Base-by-base conservation (phyloP, 2,888 invertebrate species). In the Pandemis cinnamomeana region DNA sequence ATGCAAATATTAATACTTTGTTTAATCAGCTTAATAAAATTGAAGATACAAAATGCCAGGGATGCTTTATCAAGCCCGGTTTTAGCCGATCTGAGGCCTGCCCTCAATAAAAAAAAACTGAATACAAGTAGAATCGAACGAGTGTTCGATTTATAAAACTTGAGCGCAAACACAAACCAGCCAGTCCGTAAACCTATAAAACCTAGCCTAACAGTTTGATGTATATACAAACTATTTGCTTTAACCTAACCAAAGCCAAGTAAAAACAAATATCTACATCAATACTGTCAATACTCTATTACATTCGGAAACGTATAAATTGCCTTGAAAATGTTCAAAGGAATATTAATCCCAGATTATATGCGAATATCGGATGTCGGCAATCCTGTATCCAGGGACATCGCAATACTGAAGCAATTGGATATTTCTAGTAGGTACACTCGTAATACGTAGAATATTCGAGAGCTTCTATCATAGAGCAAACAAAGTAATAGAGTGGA, bases 341-440 rank as follows among this genome's bases (percentile, higher is more conserved):
- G 69, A 60, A 73, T 73, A 73, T 70, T 69, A 73, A 73, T 73
- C 73, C 58, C 69, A 66, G 69, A 70, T 73, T 58, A 69, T 63
- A 72, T 72, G 63, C 63, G 58, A 48, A 73, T 73, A 73, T 73
- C 64, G 69, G 63, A 70, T 66, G 73, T 64, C 73, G 64, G 69
- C 69, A 42, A 73, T 70, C 61, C 73, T 70, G 69, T 73, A 70
- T 64, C 73, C 64, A 58, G 73, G 73, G 69, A 73, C 73, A 69
- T 7, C 42, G 64, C 46, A 66, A 73, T 48, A 64, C 63, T 15
- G 27, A 15, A 10, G 48, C 48, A 7, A 48, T 46, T 48, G 46
- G 64, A 64, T 48, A 48, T 48, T 64, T 64, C 55, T 55, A 7
- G n/a, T 15, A 10, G 10, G 15, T 63, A 4, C 27, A 36, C 27